A percentile compares a stretch with the other conserved stretches of the same genome.
These are phyloP conservation scores for Solea senegalensis DNA, from an alignment of 2,113 vertebrate genomes.

Conservation along the genomic window DNA sequence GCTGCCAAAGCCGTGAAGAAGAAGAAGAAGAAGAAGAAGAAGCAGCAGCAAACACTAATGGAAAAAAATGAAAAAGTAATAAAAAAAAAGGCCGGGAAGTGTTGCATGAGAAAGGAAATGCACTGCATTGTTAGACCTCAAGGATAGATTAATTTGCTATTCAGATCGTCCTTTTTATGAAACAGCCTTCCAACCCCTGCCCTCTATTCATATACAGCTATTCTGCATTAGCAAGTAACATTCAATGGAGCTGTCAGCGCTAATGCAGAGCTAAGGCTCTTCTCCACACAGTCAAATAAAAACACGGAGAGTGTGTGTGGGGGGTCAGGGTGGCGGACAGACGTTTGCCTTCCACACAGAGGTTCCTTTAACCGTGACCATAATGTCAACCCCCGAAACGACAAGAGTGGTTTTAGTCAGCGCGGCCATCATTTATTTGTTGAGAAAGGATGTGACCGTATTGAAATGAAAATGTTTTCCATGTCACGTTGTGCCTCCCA, in stretches of 20 bases:
- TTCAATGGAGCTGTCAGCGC: conserved; percentile 3
- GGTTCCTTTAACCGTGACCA: neutral
- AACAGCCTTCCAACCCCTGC: conserved; percentile 2
- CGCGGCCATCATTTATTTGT: neutral
- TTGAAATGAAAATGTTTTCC: neutral
- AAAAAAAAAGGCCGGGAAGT: neutral
- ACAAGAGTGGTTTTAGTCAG: neutral
- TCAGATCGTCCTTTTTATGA: conserved; percentile 6
- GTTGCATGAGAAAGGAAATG: neutral
- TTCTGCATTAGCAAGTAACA: neutral
- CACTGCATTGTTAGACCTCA: neutral
- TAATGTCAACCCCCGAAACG: neutral
- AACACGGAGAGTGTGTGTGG: neutral
- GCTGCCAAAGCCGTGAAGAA: neutral
- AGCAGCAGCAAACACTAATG: neutral
- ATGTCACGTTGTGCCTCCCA: neutral
- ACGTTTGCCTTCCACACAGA: neutral
- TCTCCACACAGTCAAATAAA: too few relatives aligned
- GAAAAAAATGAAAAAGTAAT: neutral
- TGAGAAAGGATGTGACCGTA: neutral
- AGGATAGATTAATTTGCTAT: conserved; percentile 10
- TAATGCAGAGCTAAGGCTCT: neutral
- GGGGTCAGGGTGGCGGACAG: conserved; percentile 1
- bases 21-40: neutral
- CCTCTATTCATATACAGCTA: conserved; percentile 10